Conservation (phyloP, 1,140 invertebrate species). For the Drosophila lacertosa region DNA sequence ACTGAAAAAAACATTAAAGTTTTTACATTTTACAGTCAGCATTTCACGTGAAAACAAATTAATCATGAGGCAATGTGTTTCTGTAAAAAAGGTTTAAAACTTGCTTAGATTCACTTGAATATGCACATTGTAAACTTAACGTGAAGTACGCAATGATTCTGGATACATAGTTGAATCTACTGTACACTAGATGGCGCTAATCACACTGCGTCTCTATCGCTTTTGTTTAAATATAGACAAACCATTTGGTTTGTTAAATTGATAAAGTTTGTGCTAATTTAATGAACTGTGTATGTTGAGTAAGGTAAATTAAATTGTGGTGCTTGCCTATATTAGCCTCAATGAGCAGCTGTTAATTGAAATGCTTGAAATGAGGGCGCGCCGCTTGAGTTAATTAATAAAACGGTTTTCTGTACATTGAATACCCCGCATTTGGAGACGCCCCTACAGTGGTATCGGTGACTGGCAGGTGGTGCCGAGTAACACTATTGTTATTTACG, state of each 20-base stretch:
- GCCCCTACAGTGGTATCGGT: neutral
- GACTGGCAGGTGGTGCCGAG: neutral
- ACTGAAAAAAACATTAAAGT: no score
- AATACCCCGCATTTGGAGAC: neutral
- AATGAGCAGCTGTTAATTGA: constrained; percentile 24
- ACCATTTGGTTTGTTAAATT: neutral
- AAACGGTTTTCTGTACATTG: constrained; percentile 19
- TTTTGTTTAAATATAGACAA: neutral
- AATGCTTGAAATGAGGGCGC: constrained; percentile 6
- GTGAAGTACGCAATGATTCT: neutral
- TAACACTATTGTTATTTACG: constrained; percentile 4
- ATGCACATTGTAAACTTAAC: neutral
- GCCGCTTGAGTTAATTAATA: constrained; percentile 38
- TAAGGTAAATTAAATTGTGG: constrained; percentile 4
- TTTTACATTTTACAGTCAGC: no score
- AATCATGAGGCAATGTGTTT: no score
- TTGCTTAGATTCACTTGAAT: neutral
- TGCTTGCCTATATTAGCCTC: neutral
- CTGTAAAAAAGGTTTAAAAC: no score
- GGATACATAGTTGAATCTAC: no score
- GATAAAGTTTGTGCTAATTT: neutral
- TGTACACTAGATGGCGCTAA: no score
- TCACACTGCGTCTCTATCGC: no score
- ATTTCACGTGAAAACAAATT: no score
- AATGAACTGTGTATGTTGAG: neutral